Evolutionary conservation across 2,113 vertebrate genomes (phyloP), one percentile per base, ranked within the genome.

Genomic region (Poeciliopsis turrubarensis): DNA sequence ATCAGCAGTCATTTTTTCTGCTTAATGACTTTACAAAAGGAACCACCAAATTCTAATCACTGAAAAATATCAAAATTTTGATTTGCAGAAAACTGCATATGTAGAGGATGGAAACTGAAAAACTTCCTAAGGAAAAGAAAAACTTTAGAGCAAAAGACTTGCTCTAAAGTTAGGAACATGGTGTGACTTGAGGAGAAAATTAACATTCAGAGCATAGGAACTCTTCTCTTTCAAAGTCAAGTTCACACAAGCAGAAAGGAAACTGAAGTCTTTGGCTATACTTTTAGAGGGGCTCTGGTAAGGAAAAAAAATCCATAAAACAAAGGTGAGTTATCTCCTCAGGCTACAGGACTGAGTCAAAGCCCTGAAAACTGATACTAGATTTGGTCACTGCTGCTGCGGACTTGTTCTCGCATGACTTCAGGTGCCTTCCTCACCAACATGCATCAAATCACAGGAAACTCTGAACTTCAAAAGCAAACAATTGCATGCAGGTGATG

Each of bases 141-240:
- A 9, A 69, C 0, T 27, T 29, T 61, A 39, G 60, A 37, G 34
- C 10, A 37, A 41, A 69, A 87, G 25, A 72, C 65, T 61, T 31
- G 14, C 12, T 57, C 32, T 54, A 19, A 78, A 72, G 71, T 83
- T 51, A 70, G 71, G 70, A 70, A 82, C 73, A 83, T 39, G 70
- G 87, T 41, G 61, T 51, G 78, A 85, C 83, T 88, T 68, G 71
- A 60, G 57, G 67, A 82, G 73, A 75, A 85, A 60, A 89, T 90
- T 91, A 87, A 87, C 60, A 84, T 60, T 78, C 85, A 72, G 30
- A 34, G 65, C 76, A 47, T 64, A 62, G 76, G 32, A 83, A 88
- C 61, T 37, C 60, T 37, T 29, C 73, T 75, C 25, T 51, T 90
- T 80, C 77, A 90, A 93, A 91, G 86, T 89, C 90, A 93, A 91